These are phyloP conservation scores for Phenganax subtilis DNA, from an alignment of 92 coral and sea anemone genomes.

Conservation along the genomic window DNA sequence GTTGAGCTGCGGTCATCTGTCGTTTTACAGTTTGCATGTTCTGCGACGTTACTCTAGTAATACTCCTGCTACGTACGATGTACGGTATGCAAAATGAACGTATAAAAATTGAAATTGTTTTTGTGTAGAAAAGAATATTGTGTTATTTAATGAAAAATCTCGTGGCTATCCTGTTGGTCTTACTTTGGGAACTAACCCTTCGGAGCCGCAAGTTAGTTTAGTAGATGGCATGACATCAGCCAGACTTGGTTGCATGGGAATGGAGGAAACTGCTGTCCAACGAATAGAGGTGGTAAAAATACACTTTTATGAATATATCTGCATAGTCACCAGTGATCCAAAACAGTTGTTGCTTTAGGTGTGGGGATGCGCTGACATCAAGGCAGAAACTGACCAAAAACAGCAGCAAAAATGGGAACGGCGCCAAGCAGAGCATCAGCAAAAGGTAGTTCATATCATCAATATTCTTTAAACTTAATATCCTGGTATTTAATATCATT, in stretches of 20 bases:
- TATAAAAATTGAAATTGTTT: not conserved
- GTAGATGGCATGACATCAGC: conserved; percentile 58
- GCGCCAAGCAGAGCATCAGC: conserved; percentile 79
- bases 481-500: not conserved
- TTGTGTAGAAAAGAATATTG: conserved; percentile 59
- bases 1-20: not conserved
- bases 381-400: conserved; percentile 60
- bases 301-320: too few relatives aligned
- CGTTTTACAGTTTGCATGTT: too few relatives aligned
- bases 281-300: conserved; percentile 61
- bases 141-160: conserved; percentile 69
- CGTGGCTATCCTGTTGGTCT: conserved; percentile 83
- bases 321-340: not conserved
- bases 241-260: conserved; percentile 53
- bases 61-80: too few relatives aligned
- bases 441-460: conserved; percentile 56
- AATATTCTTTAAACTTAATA: not conserved
- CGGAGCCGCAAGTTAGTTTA: conserved; percentile 54
- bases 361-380: conserved; percentile 82
- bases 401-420: conserved; percentile 84
- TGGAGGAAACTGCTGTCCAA: conserved; percentile 44
- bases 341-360: conserved; percentile 44
- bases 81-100: too few relatives aligned
- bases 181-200: conserved; percentile 57
- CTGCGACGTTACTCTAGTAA: too few relatives aligned